Percentiles rank a stretch among this genome's conserved stretches.
Conservation (phyloP, 2,797 vertebrate species). For the Leptatherina wallacei region DNA sequence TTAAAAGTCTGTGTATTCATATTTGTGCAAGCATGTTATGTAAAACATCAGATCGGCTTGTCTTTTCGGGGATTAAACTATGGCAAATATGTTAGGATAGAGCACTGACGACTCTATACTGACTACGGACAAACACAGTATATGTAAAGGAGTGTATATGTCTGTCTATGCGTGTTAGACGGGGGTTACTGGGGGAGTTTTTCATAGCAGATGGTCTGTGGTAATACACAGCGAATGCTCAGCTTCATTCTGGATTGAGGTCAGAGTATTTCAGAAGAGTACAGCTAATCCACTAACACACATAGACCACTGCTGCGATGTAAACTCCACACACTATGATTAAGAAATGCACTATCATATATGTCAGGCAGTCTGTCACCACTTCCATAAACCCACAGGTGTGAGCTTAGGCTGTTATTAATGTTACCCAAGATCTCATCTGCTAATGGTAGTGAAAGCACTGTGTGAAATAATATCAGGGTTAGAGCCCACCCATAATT, state of each 20-base stretch:
- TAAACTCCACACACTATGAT: background rate
- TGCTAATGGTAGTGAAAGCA: background rate
- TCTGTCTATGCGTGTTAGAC: background rate
- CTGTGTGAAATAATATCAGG: no score
- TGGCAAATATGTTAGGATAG: slow-evolving; percentile 16
- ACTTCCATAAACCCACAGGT: background rate
- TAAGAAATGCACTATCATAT: background rate
- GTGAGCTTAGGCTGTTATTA: background rate
- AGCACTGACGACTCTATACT: background rate
- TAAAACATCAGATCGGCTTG: slow-evolving; percentile 52
- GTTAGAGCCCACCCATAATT: no score
- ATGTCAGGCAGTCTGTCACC: background rate
- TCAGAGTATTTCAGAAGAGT: slow-evolving; percentile 42
- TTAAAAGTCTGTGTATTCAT: slow-evolving; percentile 12
- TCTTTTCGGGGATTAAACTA: slow-evolving; percentile 53
- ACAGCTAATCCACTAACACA: slow-evolving; percentile 43
- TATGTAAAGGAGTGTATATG: background rate
- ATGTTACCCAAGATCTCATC: accelerated
- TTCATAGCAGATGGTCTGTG: slow-evolving; percentile 60
- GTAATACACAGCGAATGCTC: slow-evolving; percentile 61
- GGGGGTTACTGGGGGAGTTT: slow-evolving; percentile 15
- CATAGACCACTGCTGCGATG: slow-evolving; percentile 10
- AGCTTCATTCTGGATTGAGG: slow-evolving; percentile 51
- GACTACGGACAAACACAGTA: background rate
- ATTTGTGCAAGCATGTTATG: slow-evolving; percentile 28